A percentile compares a stretch with the other conserved stretches of the same genome.
Conservation (phyloP, 2,888 invertebrate genomes). For the Caenorhabditis becei region DNA sequence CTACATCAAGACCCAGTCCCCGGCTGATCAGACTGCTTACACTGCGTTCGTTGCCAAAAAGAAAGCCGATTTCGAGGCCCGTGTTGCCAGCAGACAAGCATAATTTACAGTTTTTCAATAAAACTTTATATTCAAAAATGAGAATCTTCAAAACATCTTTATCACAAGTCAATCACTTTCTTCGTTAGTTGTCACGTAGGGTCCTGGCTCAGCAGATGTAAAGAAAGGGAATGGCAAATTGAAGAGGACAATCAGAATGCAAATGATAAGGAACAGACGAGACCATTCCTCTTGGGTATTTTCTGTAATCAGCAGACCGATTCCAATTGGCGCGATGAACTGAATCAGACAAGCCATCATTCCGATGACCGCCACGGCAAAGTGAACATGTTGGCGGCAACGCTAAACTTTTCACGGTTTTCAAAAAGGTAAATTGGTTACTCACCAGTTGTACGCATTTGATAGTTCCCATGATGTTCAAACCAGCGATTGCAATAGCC, state of each 20-base stretch:
- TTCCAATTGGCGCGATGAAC: slow-evolving; percentile 44
- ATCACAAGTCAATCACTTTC: not conserved
- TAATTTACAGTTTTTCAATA: not conserved
- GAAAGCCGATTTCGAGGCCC: slow-evolving; percentile 15
- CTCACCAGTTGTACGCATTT: slow-evolving; percentile 61
- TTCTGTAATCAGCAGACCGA: slow-evolving; percentile 49
- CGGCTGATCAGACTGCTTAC: slow-evolving; percentile 19
- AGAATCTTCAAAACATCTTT: too few relatives aligned
- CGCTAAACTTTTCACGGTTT: slow-evolving; percentile 11
- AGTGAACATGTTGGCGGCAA: slow-evolving; percentile 53
- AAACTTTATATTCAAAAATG: not conserved
- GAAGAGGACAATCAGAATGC: slow-evolving; percentile 12
- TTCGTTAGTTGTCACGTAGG: not conserved
- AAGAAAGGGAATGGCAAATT: slow-evolving; percentile 54
- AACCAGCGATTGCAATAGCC: slow-evolving; percentile 56
- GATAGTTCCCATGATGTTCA: slow-evolving; percentile 66
- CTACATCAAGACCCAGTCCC: slow-evolving; percentile 13
- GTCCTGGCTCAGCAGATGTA: slow-evolving; percentile 23
- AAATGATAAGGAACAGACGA: slow-evolving; percentile 40
- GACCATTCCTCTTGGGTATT: slow-evolving; percentile 56
- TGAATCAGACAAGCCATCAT: slow-evolving; percentile 38
- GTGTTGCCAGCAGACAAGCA: not conserved
- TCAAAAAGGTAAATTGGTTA: not conserved
- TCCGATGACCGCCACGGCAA: slow-evolving; percentile 47
- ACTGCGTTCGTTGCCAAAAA: not conserved